A percentile compares a stretch with the other conserved stretches of the same genome.
Conservation (phyloP, 2,113 vertebrate genomes). For the Nymphicus hollandicus region DNA sequence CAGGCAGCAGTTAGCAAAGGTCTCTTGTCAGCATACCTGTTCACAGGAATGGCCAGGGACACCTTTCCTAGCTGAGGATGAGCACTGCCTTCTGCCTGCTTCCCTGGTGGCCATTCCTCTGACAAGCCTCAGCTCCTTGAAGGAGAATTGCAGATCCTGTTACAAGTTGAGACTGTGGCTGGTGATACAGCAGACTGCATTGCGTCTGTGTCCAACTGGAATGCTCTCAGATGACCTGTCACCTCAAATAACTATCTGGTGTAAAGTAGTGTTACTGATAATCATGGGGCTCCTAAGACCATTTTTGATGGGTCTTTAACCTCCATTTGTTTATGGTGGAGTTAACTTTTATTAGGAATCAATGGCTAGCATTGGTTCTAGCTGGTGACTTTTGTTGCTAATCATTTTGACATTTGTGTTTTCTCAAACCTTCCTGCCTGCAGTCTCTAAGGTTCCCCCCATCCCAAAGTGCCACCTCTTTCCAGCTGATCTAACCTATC, state of each 20-base stretch:
- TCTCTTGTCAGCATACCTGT: background rate
- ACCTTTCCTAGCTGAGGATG: background rate
- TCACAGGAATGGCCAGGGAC: fast-evolving
- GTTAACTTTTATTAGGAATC: background rate
- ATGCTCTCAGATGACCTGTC: background rate
- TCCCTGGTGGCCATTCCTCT: background rate
- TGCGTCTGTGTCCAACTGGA: fast-evolving
- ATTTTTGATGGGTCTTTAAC: background rate
- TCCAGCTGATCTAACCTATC: background rate
- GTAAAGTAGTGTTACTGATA: background rate
- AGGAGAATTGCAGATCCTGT: background rate
- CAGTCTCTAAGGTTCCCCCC: background rate
- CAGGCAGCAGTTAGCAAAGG: background rate
- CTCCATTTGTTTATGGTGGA: background rate
- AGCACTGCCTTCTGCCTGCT: background rate
- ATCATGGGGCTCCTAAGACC: background rate
- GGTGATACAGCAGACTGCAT: background rate
- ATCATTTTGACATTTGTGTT: background rate
- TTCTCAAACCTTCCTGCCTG: background rate
- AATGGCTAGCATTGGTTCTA: background rate
- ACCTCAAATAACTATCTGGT: background rate
- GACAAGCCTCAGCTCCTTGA: background rate
- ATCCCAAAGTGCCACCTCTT: background rate
- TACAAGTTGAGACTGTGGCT: background rate
- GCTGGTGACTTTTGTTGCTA: background rate